phyloP scores from a whole-genome alignment of 2,797 vertebrate genomes.

The Dermochelys coriacea region DNA sequence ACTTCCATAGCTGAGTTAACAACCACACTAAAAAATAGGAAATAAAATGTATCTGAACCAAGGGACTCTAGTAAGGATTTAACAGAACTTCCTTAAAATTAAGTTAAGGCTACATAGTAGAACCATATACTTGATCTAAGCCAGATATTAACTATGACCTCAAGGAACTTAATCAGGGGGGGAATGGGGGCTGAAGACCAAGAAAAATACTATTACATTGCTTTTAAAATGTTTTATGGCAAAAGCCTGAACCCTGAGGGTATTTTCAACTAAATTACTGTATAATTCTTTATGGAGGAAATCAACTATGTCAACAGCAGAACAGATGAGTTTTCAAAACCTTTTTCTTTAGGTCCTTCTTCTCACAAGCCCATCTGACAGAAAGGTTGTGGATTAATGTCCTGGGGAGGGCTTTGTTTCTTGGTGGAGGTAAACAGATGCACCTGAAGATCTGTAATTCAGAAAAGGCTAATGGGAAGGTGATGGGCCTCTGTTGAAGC shows the following conservation, averaged over 20 bases:
- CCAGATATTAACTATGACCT: neutral
- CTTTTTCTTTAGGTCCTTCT: neutral
- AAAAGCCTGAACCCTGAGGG: neutral
- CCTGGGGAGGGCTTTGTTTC: conserved; percentile 39
- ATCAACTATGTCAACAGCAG: neutral
- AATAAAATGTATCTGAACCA: conserved; percentile 6
- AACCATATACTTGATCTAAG: conserved; percentile 23
- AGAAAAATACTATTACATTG: neutral
- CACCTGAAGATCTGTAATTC: neutral
- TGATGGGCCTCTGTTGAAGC: neutral
- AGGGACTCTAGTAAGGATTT: neutral
- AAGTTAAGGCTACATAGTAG: neutral
- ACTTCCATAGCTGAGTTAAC: neutral
- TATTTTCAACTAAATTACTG: neutral
- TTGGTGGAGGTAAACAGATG: conserved; percentile 60
- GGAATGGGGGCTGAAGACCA: conserved; percentile 27
- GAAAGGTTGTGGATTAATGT: neutral
- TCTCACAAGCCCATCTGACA: neutral
- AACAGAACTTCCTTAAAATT: conserved; percentile 8
- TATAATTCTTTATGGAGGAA: conserved; percentile 13
- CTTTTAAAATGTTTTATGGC: neutral
- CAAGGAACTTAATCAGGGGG: neutral
- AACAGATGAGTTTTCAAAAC: conserved; percentile 22
- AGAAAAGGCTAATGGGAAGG: conserved; percentile 7
- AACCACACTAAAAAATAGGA: conserved; percentile 31